Base-by-base conservation (phyloP, 1,140 invertebrate genomes). In the Magallana ariakensis region DNA sequence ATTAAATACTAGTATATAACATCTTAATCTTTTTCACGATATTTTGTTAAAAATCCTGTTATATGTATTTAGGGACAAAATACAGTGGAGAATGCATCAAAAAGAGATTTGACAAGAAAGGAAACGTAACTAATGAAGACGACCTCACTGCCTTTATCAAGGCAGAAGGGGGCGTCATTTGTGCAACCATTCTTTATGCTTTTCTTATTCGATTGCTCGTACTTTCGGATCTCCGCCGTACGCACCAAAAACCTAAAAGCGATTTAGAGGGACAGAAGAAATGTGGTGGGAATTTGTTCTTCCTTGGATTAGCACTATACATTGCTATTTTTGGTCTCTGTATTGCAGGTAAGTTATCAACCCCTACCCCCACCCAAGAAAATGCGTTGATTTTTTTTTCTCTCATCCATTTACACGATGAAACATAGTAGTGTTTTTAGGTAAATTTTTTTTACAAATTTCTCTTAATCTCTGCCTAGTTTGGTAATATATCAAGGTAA, bases 261-360 rank as follows among this genome's bases (percentile, higher is more conserved):
- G 58, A 60, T 55, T 1, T 54, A 2, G 80, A 82, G 53, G 80
- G 80, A 54, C 53, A 55, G 53, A 82, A 82, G 15, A 82, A 82
- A 82, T 82, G 80, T 82, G 46, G 15, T 4, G 80, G 80, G n/a
- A 11, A 82, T 55, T 54, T 82, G 33, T 54, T 82, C 55, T 82
- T 11, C 11, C 4, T 82, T 55, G 15, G 53, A 9, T n/a, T 82
- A 19, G 2, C 15, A 19, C 53, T 82, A 9, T 82, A 9, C 11
- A 54, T 82, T 4, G 54, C 80, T 16, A 82, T 16, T 82, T 82
- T 57, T 19, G 80, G 8, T 15, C 4, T 55, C 9, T 55, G 46
- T 22, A 82, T 15, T 53, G 53, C 55, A 54, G 80, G 80, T 82
- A 82, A 2, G 46, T 82, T 60, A 60, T 60, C n/a, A 16, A n/a